phyloP scores from a whole-genome alignment of 2,888 invertebrate species.

The Metalampra italica region DNA sequence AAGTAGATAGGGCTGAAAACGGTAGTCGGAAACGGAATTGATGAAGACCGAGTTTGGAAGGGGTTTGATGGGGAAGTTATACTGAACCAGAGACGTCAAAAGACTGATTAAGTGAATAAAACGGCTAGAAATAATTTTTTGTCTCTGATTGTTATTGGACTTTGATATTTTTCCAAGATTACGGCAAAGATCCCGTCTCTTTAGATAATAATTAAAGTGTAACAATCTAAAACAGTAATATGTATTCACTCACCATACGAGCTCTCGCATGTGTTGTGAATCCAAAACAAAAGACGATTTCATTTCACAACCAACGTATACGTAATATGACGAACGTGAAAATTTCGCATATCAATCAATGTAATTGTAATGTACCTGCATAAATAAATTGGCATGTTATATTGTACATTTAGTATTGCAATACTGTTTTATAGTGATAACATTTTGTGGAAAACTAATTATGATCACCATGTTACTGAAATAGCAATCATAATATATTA shows the following conservation, averaged over 20 bases:
- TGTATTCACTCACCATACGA: conserved; percentile 9
- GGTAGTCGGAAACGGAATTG: no score
- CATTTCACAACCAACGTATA: conserved; percentile 25
- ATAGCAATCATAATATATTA: conserved; percentile 8
- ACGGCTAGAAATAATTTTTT: no score
- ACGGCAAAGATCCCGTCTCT: background rate
- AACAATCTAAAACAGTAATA: background rate
- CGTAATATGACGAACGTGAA: conserved; percentile 13
- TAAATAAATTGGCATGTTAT: conserved; percentile 15
- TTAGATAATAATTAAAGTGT: background rate
- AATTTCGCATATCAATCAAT: conserved; percentile 33
- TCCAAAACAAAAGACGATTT: conserved; percentile 40
- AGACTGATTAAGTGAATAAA: no score
- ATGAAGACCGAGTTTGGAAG: no score
- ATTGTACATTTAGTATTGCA: background rate
- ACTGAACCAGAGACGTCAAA: no score
- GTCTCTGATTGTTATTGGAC: background rate
- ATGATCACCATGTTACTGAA: conserved; percentile 1
- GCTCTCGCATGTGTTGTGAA: conserved; percentile 40
- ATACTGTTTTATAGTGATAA: background rate
- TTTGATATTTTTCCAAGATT: background rate
- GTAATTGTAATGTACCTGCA: conserved; percentile 13
- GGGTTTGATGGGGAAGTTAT: no score
- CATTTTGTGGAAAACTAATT: background rate
- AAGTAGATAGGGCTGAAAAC: no score